phyloP scores from a whole-genome alignment of 1,140 invertebrate species.

The Diuraphis noxia region DNA sequence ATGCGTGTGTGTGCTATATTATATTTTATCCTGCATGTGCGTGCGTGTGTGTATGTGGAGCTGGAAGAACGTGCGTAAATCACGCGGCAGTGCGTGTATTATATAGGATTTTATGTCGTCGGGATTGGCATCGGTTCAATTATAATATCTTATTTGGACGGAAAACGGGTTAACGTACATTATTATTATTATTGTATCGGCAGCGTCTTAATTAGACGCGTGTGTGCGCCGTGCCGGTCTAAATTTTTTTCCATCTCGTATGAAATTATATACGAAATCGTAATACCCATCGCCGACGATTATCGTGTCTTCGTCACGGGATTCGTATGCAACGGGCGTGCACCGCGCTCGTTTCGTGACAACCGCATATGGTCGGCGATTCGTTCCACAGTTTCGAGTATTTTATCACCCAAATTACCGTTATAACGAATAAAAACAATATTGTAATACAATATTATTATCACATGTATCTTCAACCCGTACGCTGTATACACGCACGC shows the following conservation, averaged over 20 bases:
- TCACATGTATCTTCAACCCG: not conserved
- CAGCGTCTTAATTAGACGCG: slow-evolving; percentile 37
- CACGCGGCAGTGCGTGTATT: not conserved
- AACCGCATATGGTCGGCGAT: not conserved
- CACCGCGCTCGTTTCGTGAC: not conserved
- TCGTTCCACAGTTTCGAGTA: not conserved
- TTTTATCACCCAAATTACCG: not conserved
- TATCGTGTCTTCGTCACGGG: not conserved
- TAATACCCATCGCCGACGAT: not conserved
- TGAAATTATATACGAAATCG: not conserved
- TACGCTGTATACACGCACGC: not conserved
- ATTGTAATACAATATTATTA: not conserved
- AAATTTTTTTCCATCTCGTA: not conserved
- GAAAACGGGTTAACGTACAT: slow-evolving; percentile 15
- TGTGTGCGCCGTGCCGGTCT: not conserved
- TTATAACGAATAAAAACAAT: not conserved
- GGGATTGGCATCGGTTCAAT: slow-evolving; percentile 41
- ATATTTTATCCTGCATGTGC: too few relatives aligned
- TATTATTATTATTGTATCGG: slow-evolving; percentile 12
- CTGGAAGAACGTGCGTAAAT: slow-evolving; percentile 6
- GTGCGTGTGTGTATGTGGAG: not conserved
- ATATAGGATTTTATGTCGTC: not conserved
- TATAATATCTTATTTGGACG: slow-evolving; percentile 34
- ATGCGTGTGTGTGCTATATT: not conserved
- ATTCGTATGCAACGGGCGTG: not conserved